Evolutionary conservation across 2,797 vertebrate species (phyloP), one percentile per base, ranked within the genome.

Genomic region (Scleropages formosus): DNA sequence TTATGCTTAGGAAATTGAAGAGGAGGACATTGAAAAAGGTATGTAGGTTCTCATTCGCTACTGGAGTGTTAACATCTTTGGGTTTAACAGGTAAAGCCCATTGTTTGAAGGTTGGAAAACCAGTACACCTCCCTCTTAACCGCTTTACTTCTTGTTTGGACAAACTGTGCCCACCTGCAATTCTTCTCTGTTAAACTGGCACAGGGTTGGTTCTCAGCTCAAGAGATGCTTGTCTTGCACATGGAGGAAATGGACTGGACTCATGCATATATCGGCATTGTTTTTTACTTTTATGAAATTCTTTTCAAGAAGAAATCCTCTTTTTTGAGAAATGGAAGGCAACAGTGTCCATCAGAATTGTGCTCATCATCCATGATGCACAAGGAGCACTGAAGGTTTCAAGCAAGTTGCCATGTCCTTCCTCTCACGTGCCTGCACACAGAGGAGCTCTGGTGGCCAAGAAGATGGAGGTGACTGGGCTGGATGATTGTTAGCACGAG

Each of bases 11-110:
- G 96, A 97, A 74, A 89, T 89, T 47, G 96, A 98, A 85, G 97
- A 96, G 82, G 93, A 93, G 84, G 96, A 96, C 87, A 94, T 93
- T 83, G 95, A 97, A 86, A 98, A 95, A 94, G 98, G 98, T 99
- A 98, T 92, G 96, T 97, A 84, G 89, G 81, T 78, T 75, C 58
- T 69, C 65, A 56, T n/a, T 70, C 78, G 69, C 49, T 77, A 76
- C 73, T 68, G 78, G 49, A 74, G 58, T 75, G 47, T 39, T 84
- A 82, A 87, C 69, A 7, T 53, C 76, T 73, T 79, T 77, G 64
- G 58, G 49, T 77, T 83, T 78, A 72, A 11, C 79, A 82, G 82
- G 80, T 77, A 72, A 78, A 51, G 13, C 66, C 65, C 79, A 69
- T 76, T 73, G 69, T 72, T 53, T 78, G 72, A 83, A 80, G 73